Evolutionary conservation across 1,140 invertebrate genomes (phyloP).

Genomic region (Paraescarpia echinospica): DNA sequence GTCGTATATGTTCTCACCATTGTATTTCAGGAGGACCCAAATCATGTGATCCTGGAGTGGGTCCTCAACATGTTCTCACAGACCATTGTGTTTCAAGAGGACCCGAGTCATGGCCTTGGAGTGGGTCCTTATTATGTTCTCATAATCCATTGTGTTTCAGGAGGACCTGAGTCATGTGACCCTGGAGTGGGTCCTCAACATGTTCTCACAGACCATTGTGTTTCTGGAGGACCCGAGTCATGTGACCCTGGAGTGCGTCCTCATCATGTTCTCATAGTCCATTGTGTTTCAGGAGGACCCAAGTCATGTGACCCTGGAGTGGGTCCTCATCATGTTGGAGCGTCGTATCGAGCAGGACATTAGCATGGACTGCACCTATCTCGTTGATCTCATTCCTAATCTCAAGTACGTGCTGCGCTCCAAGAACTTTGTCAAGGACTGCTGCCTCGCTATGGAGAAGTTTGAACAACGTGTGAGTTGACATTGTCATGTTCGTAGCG

Average conservation of each 20-base stretch:
- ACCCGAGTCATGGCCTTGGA: too few relatives aligned
- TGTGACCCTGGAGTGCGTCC: too few relatives aligned
- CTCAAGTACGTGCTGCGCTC: slow-evolving; percentile 25
- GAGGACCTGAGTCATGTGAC: too few relatives aligned
- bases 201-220: background rate
- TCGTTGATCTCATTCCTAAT: slow-evolving; percentile 31
- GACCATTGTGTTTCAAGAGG: slow-evolving; percentile 3
- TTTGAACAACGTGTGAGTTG: slow-evolving; percentile 27
- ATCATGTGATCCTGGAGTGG: too few relatives aligned
- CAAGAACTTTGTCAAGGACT: slow-evolving; percentile 17
- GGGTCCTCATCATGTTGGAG: slow-evolving; percentile 23
- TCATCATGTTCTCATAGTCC: too few relatives aligned
- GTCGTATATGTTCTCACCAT: background rate
- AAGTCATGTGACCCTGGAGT: slow-evolving; percentile 20
- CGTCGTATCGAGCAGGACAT: slow-evolving; percentile 19
- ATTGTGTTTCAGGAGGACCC: slow-evolving; percentile 23
- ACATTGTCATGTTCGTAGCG: background rate
- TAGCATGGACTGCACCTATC: slow-evolving; percentile 7
- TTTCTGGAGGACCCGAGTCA: background rate
- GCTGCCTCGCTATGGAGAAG: background rate
- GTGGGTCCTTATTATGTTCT: too few relatives aligned
- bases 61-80: too few relatives aligned
- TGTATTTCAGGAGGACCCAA: slow-evolving; percentile 9
- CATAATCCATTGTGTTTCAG: slow-evolving; percentile 1
- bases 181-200: too few relatives aligned